These are phyloP conservation scores for Marcusenius ussheri DNA, from an alignment of 2,113 vertebrate species.

Conservation along the genomic window DNA sequence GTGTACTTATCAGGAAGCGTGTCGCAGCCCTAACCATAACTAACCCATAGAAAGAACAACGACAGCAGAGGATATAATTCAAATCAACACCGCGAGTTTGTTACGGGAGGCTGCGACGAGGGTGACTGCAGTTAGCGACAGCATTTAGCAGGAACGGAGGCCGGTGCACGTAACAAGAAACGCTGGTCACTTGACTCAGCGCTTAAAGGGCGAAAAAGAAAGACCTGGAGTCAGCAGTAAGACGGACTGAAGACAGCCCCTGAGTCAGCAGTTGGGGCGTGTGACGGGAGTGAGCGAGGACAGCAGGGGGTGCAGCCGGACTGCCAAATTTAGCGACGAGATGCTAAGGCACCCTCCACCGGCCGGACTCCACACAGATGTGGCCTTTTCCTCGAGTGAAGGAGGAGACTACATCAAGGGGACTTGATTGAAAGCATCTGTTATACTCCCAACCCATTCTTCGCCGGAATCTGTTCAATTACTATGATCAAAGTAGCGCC, in stretches of 20 bases:
- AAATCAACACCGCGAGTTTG: background rate
- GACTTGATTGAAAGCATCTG: constrained; percentile 15
- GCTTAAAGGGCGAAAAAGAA: background rate
- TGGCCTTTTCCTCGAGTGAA: background rate
- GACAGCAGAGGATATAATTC: background rate
- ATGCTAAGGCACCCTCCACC: background rate
- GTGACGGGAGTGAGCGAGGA: background rate
- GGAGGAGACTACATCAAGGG: background rate
- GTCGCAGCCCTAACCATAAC: background rate
- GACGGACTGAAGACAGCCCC: background rate
- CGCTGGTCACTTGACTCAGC: background rate
- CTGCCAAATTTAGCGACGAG: background rate
- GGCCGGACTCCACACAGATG: background rate
- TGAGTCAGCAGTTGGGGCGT: background rate
- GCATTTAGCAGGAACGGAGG: background rate
- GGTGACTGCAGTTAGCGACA: background rate
- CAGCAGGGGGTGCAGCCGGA: background rate
- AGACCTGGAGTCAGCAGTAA: background rate
- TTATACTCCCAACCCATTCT: background rate
- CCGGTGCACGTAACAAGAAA: background rate
- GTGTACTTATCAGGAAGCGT: background rate
- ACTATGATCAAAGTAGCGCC: constrained; percentile 2
- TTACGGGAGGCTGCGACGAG: background rate
- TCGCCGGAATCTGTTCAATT: constrained; percentile 10
- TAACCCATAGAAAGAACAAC: background rate